Percentiles rank a stretch among this genome's conserved stretches.
These are phyloP conservation scores for Apeira syringaria DNA, from an alignment of 2,888 invertebrate species.

Conservation along the genomic window DNA sequence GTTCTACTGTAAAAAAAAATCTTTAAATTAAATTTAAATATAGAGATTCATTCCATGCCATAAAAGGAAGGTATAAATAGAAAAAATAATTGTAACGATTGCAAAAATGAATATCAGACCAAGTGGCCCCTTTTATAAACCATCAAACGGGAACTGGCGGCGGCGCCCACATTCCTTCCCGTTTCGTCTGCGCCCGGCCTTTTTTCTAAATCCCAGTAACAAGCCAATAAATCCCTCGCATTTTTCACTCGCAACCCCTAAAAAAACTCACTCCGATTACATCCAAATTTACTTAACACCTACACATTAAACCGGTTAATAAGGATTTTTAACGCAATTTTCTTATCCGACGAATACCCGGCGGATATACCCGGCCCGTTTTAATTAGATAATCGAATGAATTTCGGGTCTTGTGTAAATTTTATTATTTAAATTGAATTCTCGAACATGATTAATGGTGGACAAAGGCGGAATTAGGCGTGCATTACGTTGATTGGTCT, in stretches of 20 bases:
- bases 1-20: neutral
- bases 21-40: constrained; percentile 7
- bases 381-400: constrained; percentile 71
- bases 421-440: constrained; percentile 67
- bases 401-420: constrained; percentile 65
- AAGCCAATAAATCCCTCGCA: constrained; percentile 82
- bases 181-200: constrained; percentile 62
- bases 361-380: constrained; percentile 53
- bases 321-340: constrained; percentile 73
- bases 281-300: constrained; percentile 84
- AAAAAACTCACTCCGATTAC: constrained; percentile 81
- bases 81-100: constrained; percentile 60
- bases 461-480: constrained; percentile 43
- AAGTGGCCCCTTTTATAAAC: constrained; percentile 56
- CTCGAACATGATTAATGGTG: constrained; percentile 59
- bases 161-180: constrained; percentile 57
- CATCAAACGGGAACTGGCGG: constrained; percentile 58
- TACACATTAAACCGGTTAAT: constrained; percentile 75
- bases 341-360: constrained; percentile 57
- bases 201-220: constrained; percentile 81
- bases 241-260: constrained; percentile 66
- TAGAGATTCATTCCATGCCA: constrained; percentile 21
- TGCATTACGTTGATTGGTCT: constrained; percentile 51
- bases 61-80: constrained; percentile 37
- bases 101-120: constrained; percentile 67